phyloP scores from a whole-genome alignment of 2,113 vertebrate genomes.

The Anarrhichthys ocellatus region DNA sequence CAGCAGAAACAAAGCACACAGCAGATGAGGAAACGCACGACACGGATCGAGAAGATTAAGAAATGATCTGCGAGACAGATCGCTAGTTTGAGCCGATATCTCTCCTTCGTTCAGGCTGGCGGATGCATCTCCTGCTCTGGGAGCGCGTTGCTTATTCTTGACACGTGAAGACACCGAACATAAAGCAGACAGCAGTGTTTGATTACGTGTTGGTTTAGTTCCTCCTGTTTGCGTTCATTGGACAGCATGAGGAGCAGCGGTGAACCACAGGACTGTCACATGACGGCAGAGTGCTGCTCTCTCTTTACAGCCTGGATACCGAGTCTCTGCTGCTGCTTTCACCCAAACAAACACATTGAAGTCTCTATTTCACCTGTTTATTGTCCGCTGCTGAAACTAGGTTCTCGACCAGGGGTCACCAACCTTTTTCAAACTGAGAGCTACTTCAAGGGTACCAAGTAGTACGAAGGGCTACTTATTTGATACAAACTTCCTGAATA shows the following conservation, averaged over 20 bases:
- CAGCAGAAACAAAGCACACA: background rate
- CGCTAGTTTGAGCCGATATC: no score
- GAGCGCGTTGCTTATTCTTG: background rate
- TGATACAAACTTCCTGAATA: no score
- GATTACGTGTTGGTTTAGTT: constrained; percentile 16
- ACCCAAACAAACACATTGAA: background rate
- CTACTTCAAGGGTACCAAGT: no score
- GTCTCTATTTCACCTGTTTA: background rate
- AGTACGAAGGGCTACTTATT: no score
- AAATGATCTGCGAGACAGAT: no score
- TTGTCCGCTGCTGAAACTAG: background rate
- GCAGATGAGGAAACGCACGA: background rate
- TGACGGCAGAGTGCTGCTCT: constrained; percentile 15
- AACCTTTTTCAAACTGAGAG: no score
- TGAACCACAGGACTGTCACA: constrained; percentile 28
- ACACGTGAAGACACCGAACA: no score
- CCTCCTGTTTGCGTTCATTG: no score
- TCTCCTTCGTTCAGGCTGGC: background rate
- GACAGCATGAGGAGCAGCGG: background rate
- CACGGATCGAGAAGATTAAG: background rate
- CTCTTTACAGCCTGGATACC: background rate
- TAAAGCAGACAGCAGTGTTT: background rate
- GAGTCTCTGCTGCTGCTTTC: background rate
- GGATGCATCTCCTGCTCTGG: background rate
- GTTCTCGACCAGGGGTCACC: no score